Percentiles rank a stretch among this genome's conserved stretches.
These are phyloP conservation scores for Micrasema minimum DNA, from an alignment of 1,140 invertebrate species.

Conservation along the genomic window DNA sequence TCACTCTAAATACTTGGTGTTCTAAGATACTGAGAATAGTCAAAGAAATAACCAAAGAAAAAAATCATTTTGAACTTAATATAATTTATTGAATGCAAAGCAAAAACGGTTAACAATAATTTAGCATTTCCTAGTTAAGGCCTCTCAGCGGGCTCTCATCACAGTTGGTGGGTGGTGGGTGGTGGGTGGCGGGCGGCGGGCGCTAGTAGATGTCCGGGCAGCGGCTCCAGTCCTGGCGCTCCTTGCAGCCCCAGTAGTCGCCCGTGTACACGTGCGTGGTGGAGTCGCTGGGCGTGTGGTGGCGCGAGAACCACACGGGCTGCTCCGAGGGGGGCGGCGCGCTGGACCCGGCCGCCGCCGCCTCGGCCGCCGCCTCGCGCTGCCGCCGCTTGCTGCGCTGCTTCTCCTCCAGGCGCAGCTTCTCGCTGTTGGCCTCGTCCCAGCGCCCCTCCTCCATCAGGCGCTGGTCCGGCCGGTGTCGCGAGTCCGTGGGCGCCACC, in stretches of 20 bases:
- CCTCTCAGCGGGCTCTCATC: conserved; percentile 29
- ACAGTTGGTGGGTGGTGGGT: too few species aligned
- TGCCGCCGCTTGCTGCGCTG: conserved; percentile 80
- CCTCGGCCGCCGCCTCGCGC: conserved; percentile 84
- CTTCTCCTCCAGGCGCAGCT: conserved; percentile 93
- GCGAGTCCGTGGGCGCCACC: conserved; percentile 94
- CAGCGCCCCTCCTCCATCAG: conserved; percentile 96
- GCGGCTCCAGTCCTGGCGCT: conserved; percentile 85
- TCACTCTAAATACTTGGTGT: too few species aligned
- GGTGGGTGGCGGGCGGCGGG: too few species aligned
- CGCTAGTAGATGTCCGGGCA: conserved; percentile 94
- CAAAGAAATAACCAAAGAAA: too few species aligned
- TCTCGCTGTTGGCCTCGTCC: conserved; percentile 96
- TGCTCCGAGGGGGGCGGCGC: conserved; percentile 84
- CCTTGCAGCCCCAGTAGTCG: conserved; percentile 95
- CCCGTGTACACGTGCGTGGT: conserved; percentile 87
- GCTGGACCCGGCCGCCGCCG: conserved; percentile 76
- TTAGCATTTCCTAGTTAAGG: conserved; percentile 44
- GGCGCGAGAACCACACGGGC: conserved; percentile 91
- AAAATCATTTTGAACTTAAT: conserved; percentile 29
- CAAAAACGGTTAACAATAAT: conserved; percentile 40
- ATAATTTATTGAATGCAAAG: conserved; percentile 41
- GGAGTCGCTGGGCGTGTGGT: conserved; percentile 67
- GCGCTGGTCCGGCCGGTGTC: conserved; percentile 94
- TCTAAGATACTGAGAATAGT: too few species aligned